These are phyloP conservation scores for Eufriesea mexicana DNA, from an alignment of 1,140 invertebrate genomes.

Conservation along the genomic window DNA sequence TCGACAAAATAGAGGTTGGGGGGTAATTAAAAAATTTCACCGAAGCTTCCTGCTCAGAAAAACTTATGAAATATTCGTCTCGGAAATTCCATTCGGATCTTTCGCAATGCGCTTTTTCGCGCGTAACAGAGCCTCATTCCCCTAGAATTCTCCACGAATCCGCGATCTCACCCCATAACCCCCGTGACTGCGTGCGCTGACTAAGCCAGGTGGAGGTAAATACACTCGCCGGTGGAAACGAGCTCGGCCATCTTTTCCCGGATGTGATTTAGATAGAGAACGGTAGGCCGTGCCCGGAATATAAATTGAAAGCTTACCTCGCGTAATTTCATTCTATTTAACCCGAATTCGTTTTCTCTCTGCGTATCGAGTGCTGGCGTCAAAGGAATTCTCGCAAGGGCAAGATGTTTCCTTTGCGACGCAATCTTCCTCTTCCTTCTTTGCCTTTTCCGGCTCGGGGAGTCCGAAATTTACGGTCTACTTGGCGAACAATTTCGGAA, in stretches of 20 bases:
- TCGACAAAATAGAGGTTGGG: no score
- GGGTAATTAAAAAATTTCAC: no score
- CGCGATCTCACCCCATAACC: no score
- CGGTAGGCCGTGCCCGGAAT: conserved; percentile 17
- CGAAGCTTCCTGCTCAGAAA: no score
- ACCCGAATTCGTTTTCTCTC: background rate
- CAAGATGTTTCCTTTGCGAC: background rate
- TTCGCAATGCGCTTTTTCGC: background rate
- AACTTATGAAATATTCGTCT: no score
- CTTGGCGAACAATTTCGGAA: background rate
- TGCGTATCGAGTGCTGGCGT: background rate
- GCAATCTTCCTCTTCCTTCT: background rate
- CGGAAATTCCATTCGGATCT: conserved; percentile 20
- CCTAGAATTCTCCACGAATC: background rate
- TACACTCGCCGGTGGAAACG: background rate
- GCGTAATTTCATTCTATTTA: conserved; percentile 28
- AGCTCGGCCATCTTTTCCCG: background rate
- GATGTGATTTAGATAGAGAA: conserved; percentile 22
- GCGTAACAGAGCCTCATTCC: background rate
- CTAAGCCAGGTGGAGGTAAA: background rate
- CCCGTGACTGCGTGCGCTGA: background rate
- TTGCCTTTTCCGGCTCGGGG: background rate
- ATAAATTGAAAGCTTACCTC: conserved; percentile 15
- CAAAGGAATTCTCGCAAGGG: background rate
- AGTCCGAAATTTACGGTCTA: background rate